phyloP scores from a whole-genome alignment of 2,888 invertebrate species.

The Stenoptilia bipunctidactyla region DNA sequence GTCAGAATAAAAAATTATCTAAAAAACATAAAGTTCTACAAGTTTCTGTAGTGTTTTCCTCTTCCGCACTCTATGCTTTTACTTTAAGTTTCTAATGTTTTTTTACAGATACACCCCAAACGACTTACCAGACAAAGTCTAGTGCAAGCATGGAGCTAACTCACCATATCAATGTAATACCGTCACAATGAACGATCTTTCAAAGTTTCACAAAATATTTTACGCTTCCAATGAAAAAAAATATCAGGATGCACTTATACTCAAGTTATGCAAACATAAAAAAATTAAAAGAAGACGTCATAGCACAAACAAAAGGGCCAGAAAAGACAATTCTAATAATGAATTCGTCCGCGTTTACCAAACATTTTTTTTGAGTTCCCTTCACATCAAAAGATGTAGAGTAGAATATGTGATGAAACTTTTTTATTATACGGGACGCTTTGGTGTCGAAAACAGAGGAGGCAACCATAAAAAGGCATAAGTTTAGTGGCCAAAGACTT shows the following conservation, averaged over 20 bases:
- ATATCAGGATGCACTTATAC: constrained; percentile 13
- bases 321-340: constrained; percentile 11
- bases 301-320: constrained; percentile 11
- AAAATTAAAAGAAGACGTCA: constrained; percentile 14
- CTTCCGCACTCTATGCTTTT: background rate
- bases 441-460: constrained; percentile 2
- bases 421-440: constrained; percentile 4
- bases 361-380: constrained; percentile 12
- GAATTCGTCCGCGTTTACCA: constrained; percentile 13
- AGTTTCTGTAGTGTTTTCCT: background rate
- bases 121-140: background rate
- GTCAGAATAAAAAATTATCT: too few relatives aligned
- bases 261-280: constrained; percentile 11
- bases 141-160: background rate
- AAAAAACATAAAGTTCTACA: background rate
- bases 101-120: too few relatives aligned
- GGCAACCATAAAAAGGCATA: constrained; percentile 4
- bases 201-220: constrained; percentile 7
- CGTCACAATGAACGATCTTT: too few relatives aligned
- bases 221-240: constrained; percentile 11
- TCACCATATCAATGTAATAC: too few relatives aligned
- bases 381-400: constrained; percentile 14
- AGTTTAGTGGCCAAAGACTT: constrained; percentile 9
- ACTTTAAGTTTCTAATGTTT: too few relatives aligned
- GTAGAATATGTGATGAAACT: constrained; percentile 12